Conservation (phyloP, 2,113 vertebrate genomes). For the Cepphus grylle region DNA sequence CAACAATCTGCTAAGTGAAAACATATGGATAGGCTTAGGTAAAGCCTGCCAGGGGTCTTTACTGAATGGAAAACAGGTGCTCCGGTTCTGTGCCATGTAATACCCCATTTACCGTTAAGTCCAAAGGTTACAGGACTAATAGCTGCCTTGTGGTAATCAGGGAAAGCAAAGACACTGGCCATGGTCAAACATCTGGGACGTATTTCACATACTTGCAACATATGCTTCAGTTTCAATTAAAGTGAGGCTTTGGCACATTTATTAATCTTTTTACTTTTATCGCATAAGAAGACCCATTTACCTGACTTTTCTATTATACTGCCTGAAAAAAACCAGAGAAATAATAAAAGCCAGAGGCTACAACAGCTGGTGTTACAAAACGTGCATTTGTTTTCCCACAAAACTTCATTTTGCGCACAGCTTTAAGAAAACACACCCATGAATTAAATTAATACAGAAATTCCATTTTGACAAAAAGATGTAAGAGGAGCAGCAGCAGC, state of each 20-base stretch:
- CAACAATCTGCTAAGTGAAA: constrained; percentile 91
- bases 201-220: constrained; percentile 93
- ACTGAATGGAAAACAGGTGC: constrained; percentile 96
- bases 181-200: constrained; percentile 87
- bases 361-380: constrained; percentile 71
- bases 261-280: constrained; percentile 87
- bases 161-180: constrained; percentile 78
- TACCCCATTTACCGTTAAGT: constrained; percentile 89
- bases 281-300: constrained; percentile 78
- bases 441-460: constrained; percentile 9
- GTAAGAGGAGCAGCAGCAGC: neutral
- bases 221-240: constrained; percentile 98
- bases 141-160: constrained; percentile 87
- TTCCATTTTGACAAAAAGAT: neutral
- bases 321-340: constrained; percentile 74
- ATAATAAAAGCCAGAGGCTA: constrained; percentile 75
- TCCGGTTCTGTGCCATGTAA: constrained; percentile 87
- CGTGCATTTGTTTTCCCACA: constrained; percentile 74
- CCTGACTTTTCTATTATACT: constrained; percentile 79
- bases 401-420: constrained; percentile 73
- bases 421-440: constrained; percentile 52
- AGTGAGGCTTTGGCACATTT: constrained; percentile 95
- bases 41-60: constrained; percentile 84
- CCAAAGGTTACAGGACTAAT: constrained; percentile 97
- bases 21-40: constrained; percentile 83